A percentile compares a stretch with the other conserved stretches of the same genome.
phyloP scores from a whole-genome alignment of 1,140 invertebrate species.

The Diorhabda sublineata region DNA sequence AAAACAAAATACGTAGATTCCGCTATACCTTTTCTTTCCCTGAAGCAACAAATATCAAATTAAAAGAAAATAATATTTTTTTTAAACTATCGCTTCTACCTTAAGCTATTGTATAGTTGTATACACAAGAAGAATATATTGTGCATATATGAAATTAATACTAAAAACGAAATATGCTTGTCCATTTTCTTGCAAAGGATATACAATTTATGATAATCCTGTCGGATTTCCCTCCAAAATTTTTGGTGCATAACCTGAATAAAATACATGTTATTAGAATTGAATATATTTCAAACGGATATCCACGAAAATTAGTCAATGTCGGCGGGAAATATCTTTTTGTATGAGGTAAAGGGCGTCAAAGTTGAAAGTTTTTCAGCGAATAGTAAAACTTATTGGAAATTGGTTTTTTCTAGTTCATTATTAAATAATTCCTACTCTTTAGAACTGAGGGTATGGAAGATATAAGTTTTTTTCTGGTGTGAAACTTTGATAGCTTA shows the following conservation, averaged over 20 bases:
- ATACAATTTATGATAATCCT: conserved; percentile 56
- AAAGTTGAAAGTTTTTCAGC: background rate
- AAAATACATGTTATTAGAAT: conserved; percentile 4
- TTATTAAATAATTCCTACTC: background rate
- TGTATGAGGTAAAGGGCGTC: too few relatives aligned
- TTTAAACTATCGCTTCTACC: conserved; percentile 48
- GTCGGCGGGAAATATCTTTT: too few relatives aligned
- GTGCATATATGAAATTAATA: conserved; percentile 63
- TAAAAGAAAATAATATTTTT: conserved; percentile 1
- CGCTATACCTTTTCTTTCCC: conserved; percentile 30
- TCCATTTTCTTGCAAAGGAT: conserved; percentile 55
- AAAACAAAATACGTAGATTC: conserved; percentile 56
- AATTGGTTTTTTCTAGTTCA: background rate
- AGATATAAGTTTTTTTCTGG: background rate
- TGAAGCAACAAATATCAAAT: conserved; percentile 20
- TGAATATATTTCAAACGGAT: too few relatives aligned
- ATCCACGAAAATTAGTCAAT: too few relatives aligned
- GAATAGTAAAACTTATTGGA: background rate
- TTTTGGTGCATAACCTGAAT: conserved; percentile 41
- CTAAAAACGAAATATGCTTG: conserved; percentile 54
- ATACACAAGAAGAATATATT: conserved; percentile 71
- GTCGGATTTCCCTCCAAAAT: conserved; percentile 55
- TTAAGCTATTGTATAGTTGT: conserved; percentile 67
- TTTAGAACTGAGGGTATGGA: background rate
- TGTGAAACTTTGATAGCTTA: background rate